Evolutionary conservation across 1,140 invertebrate species (phyloP).

Genomic region (Meteorus sp.): DNA sequence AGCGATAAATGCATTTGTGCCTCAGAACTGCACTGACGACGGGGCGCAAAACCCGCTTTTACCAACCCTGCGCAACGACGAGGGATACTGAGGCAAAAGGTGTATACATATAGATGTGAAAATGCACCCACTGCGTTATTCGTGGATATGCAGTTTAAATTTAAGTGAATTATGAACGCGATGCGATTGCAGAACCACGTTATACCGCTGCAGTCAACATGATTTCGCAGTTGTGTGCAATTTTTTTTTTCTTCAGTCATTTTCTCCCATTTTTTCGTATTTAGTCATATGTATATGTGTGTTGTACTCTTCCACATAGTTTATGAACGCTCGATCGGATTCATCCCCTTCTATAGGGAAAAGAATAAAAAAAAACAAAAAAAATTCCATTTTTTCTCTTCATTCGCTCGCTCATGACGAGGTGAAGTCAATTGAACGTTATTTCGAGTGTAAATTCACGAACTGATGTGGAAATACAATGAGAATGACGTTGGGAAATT

Average conservation of each 20-base stretch:
- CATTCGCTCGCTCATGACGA: background rate
- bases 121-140: slow-evolving; percentile 26
- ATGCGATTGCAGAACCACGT: slow-evolving; percentile 45
- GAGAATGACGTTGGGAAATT: too few relatives aligned
- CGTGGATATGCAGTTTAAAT: slow-evolving; percentile 38
- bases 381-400: slow-evolving; percentile 17
- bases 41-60: slow-evolving; percentile 25
- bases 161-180: slow-evolving; percentile 51
- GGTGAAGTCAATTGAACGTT: background rate
- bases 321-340: slow-evolving; percentile 21
- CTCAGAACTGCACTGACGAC: slow-evolving; percentile 35
- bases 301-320: background rate
- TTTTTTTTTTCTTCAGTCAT: slow-evolving; percentile 34
- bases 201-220: slow-evolving; percentile 55
- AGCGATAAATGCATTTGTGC: slow-evolving; percentile 48
- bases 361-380: background rate
- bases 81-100: background rate
- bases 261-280: slow-evolving; percentile 16
- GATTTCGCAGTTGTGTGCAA: slow-evolving; percentile 42
- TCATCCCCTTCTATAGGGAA: slow-evolving; percentile 7
- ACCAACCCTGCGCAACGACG: slow-evolving; percentile 3
- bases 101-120: slow-evolving; percentile 13
- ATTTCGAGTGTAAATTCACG: background rate
- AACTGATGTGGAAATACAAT: too few relatives aligned
- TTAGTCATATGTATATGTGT: slow-evolving; percentile 4